Base-by-base conservation (phyloP, 2,888 invertebrate species). In the Drosophila barbarae region DNA sequence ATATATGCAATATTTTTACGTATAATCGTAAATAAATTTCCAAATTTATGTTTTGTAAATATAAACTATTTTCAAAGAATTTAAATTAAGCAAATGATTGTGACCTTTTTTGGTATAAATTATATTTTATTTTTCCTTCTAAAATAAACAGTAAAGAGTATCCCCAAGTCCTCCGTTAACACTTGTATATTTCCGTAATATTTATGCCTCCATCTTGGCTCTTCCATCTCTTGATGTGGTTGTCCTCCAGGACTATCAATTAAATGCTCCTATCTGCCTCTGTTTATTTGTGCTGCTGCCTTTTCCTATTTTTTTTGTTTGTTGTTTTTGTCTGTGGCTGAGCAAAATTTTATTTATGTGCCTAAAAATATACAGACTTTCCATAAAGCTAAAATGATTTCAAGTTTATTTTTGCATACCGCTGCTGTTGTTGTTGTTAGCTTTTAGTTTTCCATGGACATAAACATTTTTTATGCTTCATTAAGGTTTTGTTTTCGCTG, bases 321-420 rank as follows among this genome's bases (percentile, higher is more conserved):
- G n/a, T 42, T 47, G 30, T 47, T 32, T 18, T 36, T 46, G 38
- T 53, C 51, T 69, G 51, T 32, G n/a, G 34, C 46, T 18, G 38
- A 28, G 39, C 15, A 64, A 64, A 66, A 67, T 72, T 72, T 82
- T 84, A 78, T 82, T 82, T 74, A 76, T 79, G 68, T 28, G 55
- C 55, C 65, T 54, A 53, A 68, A 67, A 58, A 44, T 46, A 55
- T 51, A 51, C 49, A 49, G 44, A 18, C 26, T 26, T 26, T 7
- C 53, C 42, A 44, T 46, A 57, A 69, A 61, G 36, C 36, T 35
- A 51, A 64, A 72, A 65, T 74, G 71, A 68, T 42, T 61, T 61
- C 63, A 49, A 61, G 41, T 76, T 47, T 61, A 58, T 60, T 75
- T 51, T 58, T 63, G 35, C 49, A 44, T 69, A 71, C 34, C 38